phyloP scores from a whole-genome alignment of 35 echinoderm and acorn worm genomes.

The Chiridota heheva region DNA sequence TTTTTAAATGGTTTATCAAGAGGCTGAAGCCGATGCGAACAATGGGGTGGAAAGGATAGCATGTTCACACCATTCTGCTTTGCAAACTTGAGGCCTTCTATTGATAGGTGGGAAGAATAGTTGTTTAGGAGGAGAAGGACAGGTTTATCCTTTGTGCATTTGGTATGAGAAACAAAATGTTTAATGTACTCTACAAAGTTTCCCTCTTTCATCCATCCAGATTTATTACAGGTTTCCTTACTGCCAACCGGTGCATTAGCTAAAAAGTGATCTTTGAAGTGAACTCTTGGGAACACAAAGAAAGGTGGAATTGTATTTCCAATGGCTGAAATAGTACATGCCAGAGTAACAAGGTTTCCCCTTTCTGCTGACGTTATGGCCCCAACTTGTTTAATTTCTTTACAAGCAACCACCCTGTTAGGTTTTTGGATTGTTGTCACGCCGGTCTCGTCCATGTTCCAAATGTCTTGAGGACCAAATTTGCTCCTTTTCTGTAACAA shows the following conservation, averaged over 20 bases:
- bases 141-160: conserved; percentile 14
- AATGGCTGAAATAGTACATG: conserved; percentile 11
- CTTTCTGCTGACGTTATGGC: conserved; percentile 14
- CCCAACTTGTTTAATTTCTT: neutral
- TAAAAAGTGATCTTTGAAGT: conserved; percentile 23
- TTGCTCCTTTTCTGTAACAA: conserved; percentile 1
- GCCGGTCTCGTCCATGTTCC: conserved; percentile 40
- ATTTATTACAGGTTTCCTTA: neutral
- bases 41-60: conserved; percentile 31
- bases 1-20: conserved; percentile 39
- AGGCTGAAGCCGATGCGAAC: conserved; percentile 37
- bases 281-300: conserved; percentile 35
- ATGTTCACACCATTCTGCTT: conserved; percentile 11
- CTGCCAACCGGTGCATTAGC: neutral
- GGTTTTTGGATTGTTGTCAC: conserved; percentile 19
- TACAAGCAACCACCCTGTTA: neutral
- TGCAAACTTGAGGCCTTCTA: conserved; percentile 28
- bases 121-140: conserved; percentile 39
- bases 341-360: conserved; percentile 19
- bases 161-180: conserved; percentile 18
- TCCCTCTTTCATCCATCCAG: conserved; percentile 33
- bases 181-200: conserved; percentile 1
- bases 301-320: conserved; percentile 19
- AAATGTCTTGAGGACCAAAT: conserved; percentile 27
- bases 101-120: conserved; percentile 13